Evolutionary conservation across 2,888 invertebrate species (phyloP).

Genomic region (Acanthosepion esculentum): DNA sequence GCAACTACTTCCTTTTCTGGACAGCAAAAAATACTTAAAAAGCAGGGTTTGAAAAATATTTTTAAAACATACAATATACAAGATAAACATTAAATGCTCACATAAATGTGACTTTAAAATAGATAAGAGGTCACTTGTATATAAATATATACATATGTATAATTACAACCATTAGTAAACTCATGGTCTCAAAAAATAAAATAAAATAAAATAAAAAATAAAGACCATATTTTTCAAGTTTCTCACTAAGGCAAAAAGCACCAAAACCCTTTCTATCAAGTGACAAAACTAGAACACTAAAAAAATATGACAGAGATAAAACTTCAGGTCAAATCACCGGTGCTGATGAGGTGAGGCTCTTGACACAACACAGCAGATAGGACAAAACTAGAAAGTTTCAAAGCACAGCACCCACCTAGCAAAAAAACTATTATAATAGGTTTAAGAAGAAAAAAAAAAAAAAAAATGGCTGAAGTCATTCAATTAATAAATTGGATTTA

Average conservation of each 20-base stretch:
- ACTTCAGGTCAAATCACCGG: background rate
- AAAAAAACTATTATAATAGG: background rate
- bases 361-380: background rate
- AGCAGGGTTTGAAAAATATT: too few relatives aligned
- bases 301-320: too few relatives aligned
- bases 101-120: background rate
- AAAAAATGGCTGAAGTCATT: too few relatives aligned
- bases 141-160: conserved; percentile 1
- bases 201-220: background rate
- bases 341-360: background rate
- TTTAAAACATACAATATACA: too few relatives aligned
- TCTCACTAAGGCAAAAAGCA: background rate
- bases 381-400: background rate
- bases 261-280: too few relatives aligned
- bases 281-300: too few relatives aligned
- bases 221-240: background rate
- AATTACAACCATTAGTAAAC: background rate
- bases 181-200: background rate
- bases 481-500: too few relatives aligned
- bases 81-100: background rate
- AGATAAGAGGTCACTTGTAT: background rate
- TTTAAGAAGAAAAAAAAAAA: background rate
- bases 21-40: too few relatives aligned
- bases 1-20: too few relatives aligned
- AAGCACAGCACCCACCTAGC: background rate